These are phyloP conservation scores for Sthenelais limicola DNA, from an alignment of 2,888 invertebrate genomes.

Conservation along the genomic window DNA sequence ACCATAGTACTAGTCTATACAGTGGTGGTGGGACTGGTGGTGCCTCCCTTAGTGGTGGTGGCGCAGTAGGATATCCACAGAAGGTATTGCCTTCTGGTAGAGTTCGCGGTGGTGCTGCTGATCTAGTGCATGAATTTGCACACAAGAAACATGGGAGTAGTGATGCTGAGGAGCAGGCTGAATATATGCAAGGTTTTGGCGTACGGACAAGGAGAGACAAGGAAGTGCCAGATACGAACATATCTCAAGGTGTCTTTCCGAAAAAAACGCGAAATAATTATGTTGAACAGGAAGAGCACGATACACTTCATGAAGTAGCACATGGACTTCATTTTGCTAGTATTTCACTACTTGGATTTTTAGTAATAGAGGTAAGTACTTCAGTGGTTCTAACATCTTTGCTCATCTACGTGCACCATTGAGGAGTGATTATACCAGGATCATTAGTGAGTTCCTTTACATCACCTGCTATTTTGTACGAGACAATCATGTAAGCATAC, in stretches of 20 bases:
- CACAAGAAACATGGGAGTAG: constrained; percentile 5
- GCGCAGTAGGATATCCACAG: not conserved
- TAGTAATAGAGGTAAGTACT: constrained; percentile 53
- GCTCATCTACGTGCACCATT: not conserved
- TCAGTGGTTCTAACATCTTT: not conserved
- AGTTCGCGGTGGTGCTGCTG: constrained; percentile 25
- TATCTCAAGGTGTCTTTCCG: constrained; percentile 22
- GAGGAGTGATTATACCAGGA: too few species aligned
- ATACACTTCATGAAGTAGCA: constrained; percentile 53
- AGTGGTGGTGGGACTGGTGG: not conserved
- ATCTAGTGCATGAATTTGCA: constrained; percentile 15
- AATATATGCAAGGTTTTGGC: constrained; percentile 33
- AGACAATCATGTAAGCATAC: too few species aligned
- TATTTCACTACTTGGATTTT: constrained; percentile 53
- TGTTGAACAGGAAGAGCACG: constrained; percentile 46
- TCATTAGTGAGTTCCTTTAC: too few species aligned
- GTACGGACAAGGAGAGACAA: constrained; percentile 19
- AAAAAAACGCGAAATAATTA: constrained; percentile 9
- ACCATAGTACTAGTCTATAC: not conserved
- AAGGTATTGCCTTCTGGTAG: not conserved
- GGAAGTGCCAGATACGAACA: constrained; percentile 14
- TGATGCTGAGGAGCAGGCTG: constrained; percentile 18
- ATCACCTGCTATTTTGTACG: too few species aligned
- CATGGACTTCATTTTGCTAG: constrained; percentile 55
- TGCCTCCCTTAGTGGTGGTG: not conserved